Percentiles rank a stretch among this genome's conserved stretches.
These are phyloP conservation scores for Echinometra lucunter DNA, from an alignment of 53 echinoderm and acorn worm species.

Conservation along the genomic window DNA sequence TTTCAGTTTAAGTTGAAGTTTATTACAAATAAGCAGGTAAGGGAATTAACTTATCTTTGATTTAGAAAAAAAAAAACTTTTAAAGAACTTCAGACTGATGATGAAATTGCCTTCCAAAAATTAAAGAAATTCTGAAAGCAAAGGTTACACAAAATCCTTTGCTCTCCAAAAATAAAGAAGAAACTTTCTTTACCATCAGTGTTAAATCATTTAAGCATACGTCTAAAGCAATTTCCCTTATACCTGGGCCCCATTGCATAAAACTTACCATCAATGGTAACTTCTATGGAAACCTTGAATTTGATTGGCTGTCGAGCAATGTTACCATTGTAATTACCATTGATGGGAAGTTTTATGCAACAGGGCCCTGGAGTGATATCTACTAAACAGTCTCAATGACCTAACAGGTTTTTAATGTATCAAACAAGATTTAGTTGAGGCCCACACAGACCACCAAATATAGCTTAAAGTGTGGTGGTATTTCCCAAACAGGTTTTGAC, in stretches of 20 bases:
- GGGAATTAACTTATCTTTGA: not conserved
- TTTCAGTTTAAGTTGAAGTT: not conserved
- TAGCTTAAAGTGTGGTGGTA: not conserved
- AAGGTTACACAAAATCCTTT: too few relatives aligned
- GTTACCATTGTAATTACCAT: too few relatives aligned
- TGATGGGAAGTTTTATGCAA: too few relatives aligned
- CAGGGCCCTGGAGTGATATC: too few relatives aligned
- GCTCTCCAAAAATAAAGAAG: too few relatives aligned
- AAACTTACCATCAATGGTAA: too few relatives aligned
- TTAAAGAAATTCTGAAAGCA: too few relatives aligned
- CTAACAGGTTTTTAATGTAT: slow-evolving; percentile 7
- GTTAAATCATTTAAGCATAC: not conserved
- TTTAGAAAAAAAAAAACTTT: not conserved
- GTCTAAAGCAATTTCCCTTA: not conserved
- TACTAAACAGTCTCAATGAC: not conserved
- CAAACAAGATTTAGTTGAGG: not conserved
- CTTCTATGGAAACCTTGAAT: too few relatives aligned
- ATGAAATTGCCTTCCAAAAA: not conserved
- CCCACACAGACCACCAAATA: not conserved
- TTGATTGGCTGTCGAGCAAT: too few relatives aligned
- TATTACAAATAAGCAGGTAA: not conserved
- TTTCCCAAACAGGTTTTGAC: not conserved
- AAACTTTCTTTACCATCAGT: too few relatives aligned
- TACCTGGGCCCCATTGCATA: not conserved
- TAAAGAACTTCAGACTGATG: not conserved